These are phyloP conservation scores for Picus viridis DNA, from an alignment of 2,797 vertebrate species.

Conservation along the genomic window DNA sequence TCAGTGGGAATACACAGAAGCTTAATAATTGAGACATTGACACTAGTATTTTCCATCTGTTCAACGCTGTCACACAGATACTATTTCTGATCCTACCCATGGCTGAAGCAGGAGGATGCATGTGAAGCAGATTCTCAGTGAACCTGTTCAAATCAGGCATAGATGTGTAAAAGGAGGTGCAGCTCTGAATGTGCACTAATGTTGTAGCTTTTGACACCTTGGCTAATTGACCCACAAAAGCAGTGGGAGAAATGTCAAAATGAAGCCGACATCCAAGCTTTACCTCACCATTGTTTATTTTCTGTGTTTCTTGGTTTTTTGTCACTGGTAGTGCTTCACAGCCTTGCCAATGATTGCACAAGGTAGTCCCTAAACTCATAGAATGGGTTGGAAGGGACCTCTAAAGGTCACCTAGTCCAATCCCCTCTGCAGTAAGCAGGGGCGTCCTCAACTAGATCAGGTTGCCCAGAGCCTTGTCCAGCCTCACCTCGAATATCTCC, in stretches of 20 bases:
- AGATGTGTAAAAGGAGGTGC: fast-evolving
- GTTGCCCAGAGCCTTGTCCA: too few species aligned
- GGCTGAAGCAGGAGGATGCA: not conserved
- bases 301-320: not conserved
- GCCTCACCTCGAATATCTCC: too few species aligned
- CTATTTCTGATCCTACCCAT: not conserved
- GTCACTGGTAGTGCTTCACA: not conserved
- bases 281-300: not conserved
- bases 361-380: not conserved
- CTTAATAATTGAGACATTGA: conserved; percentile 12
- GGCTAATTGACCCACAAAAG: not conserved
- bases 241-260: not conserved
- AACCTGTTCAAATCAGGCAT: not conserved
- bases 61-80: not conserved
- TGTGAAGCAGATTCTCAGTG: not conserved
- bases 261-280: not conserved
- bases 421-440: too few species aligned
- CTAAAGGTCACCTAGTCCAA: too few species aligned
- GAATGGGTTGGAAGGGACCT: too few species aligned
- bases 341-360: fast-evolving
- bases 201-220: not conserved
- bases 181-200: fast-evolving
- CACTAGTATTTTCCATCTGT: not conserved
- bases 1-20: not conserved
- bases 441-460: too few species aligned